Evolutionary conservation across 2,113 vertebrate genomes (phyloP).

Genomic region (Pholis gunnellus): DNA sequence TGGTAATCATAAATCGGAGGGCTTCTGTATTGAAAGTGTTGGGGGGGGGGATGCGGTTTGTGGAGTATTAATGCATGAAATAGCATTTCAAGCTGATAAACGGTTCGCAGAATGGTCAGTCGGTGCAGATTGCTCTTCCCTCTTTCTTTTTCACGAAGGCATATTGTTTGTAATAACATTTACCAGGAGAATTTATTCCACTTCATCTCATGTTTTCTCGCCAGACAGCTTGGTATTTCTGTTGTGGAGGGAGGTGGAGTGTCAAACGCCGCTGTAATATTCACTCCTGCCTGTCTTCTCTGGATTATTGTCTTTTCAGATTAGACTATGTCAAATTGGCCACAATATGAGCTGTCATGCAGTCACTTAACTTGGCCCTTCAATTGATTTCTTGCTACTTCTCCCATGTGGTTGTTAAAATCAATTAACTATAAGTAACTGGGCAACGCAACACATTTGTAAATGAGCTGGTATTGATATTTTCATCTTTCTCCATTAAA

Average conservation of each 20-base stretch:
- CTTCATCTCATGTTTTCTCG: slow-evolving; percentile 68
- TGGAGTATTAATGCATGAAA: slow-evolving; percentile 86
- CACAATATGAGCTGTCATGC: slow-evolving; percentile 69
- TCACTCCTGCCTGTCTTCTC: slow-evolving; percentile 44
- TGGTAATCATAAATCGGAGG: slow-evolving; percentile 83
- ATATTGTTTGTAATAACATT: slow-evolving; percentile 82
- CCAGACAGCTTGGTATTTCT: slow-evolving; percentile 59
- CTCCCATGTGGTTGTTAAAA: slow-evolving; percentile 73
- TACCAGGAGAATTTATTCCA: slow-evolving; percentile 78
- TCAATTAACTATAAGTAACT: slow-evolving; percentile 79
- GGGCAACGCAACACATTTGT: slow-evolving; percentile 73
- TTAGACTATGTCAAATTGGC: slow-evolving; percentile 57
- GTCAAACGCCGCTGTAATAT: slow-evolving; percentile 42
- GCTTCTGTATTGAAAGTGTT: slow-evolving; percentile 73
- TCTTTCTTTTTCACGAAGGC: slow-evolving; percentile 66
- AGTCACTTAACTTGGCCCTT: slow-evolving; percentile 72
- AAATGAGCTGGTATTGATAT: slow-evolving; percentile 79
- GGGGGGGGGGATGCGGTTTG: slow-evolving; percentile 71
- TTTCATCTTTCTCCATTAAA: slow-evolving; percentile 81
- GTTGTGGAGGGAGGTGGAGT: slow-evolving; percentile 48
- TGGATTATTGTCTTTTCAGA: slow-evolving; percentile 72
- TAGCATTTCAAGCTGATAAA: slow-evolving; percentile 86
- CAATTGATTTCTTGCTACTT: slow-evolving; percentile 76
- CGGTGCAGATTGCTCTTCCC: slow-evolving; percentile 73
- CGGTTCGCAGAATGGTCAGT: slow-evolving; percentile 72